Conservation (phyloP, 2,113 vertebrate species). For the Ondatra zibethicus region DNA sequence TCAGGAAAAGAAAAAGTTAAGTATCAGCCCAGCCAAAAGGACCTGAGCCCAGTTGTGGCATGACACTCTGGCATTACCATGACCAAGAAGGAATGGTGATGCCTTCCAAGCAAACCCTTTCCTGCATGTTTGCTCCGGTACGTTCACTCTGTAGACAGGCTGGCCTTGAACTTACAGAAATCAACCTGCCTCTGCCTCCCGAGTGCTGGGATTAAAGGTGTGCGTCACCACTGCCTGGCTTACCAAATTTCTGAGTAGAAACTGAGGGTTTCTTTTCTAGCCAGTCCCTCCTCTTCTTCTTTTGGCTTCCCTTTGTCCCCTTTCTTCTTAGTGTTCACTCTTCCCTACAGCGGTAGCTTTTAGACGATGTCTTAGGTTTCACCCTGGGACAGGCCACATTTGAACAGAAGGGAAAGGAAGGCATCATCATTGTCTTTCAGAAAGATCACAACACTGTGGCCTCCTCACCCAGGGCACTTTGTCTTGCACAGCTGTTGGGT, state of each 20-base stretch:
- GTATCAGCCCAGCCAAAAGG: neutral
- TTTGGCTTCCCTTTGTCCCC: neutral
- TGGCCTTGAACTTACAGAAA: neutral
- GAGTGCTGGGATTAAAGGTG: neutral
- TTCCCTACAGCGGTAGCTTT: neutral
- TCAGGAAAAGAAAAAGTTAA: neutral
- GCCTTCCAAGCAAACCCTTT: neutral
- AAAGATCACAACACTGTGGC: neutral
- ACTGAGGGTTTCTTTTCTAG: neutral
- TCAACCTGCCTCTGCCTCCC: neutral
- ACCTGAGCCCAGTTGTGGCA: neutral
- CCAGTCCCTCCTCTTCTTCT: neutral
- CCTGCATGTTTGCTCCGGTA: neutral
- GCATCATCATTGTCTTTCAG: slow-evolving; percentile 6
- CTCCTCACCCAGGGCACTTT: neutral
- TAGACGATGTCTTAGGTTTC: neutral
- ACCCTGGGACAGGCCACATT: neutral
- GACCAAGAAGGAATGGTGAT: neutral
- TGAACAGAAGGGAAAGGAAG: neutral
- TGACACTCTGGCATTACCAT: neutral
- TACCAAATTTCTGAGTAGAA: neutral
- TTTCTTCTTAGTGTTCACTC: neutral
- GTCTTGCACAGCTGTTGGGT: neutral
- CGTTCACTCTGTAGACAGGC: neutral
- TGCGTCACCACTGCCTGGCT: neutral